Evolutionary conservation across 2,888 invertebrate genomes (phyloP), one percentile per base, ranked within the genome.

Genomic region (Pristionchus maxplancki): DNA sequence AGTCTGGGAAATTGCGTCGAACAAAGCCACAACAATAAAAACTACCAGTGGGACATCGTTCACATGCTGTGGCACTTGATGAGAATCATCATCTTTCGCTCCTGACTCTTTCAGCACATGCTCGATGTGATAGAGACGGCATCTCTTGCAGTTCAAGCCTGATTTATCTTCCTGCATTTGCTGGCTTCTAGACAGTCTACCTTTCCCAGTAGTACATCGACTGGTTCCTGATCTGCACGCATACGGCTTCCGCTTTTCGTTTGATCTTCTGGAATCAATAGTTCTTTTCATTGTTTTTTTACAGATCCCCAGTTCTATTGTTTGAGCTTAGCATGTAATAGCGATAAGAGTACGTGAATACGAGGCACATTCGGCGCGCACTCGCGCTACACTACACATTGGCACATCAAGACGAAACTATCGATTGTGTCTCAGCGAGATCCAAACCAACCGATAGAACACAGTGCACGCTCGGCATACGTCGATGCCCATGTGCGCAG

Each of bases 381-480:
- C 5, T 6, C 44, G 8, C 6, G 44, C 44, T 11, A 44, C 44
- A 44, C 44, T 44, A 44, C 24, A 44, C 44, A 44, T 9, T 44
- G 44, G 8, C n/a, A n/a, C n/a, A n/a, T n/a, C n/a, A 13, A 13
- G 17, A 17, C 17, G 50, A 50, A 13, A 50, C 50, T 50, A 50
- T 50, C 50, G 50, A 50, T 50, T 50, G 50, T n/a, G n/a, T n/a
- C n/a, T n/a, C n/a, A n/a, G n/a, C n/a, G n/a, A n/a, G n/a, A n/a
- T n/a, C n/a, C n/a, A n/a, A 20, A 13, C 48, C 2, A 1, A 78
- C 78, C 78, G 78, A 78, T 78, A 78, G 78, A 78, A 78, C 0
- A 78, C 78, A 3, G 78, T 78, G 78, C 78, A 78, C 28, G 78
- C 78, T 1, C 78, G 44, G n/a, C 78, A 78, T 1, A 78, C 78